Percentiles rank a stretch among this genome's conserved stretches.
These are phyloP conservation scores for Pachyrhynchus sulphureomaculatus DNA, from an alignment of 1,140 invertebrate species.

Conservation along the genomic window DNA sequence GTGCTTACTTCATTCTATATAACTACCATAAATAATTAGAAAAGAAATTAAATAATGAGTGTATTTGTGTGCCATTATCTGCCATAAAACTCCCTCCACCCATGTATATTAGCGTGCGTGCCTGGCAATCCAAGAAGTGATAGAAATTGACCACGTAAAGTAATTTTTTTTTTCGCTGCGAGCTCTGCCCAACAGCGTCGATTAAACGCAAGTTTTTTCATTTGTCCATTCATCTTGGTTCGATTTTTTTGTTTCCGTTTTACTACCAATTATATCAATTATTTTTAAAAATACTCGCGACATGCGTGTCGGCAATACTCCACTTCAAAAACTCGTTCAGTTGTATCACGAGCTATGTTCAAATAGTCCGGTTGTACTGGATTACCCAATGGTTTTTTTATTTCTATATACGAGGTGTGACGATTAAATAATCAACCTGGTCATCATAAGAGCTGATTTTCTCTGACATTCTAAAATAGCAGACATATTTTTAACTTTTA, in stretches of 20 bases:
- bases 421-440: too few relatives aligned
- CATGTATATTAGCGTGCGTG: neutral
- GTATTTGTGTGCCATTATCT: too few relatives aligned
- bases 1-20: too few relatives aligned
- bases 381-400: too few relatives aligned
- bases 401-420: too few relatives aligned
- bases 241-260: neutral
- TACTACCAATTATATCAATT: constrained; percentile 2
- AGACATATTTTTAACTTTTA: too few relatives aligned
- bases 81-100: too few relatives aligned
- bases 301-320: neutral
- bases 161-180: neutral
- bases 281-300: neutral
- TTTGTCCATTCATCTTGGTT: neutral
- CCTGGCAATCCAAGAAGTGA: neutral
- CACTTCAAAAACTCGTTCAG: neutral
- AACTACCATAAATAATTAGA: too few relatives aligned
- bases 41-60: too few relatives aligned
- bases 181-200: neutral
- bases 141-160: constrained; percentile 2
- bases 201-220: neutral
- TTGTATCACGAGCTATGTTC: neutral
- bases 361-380: too few relatives aligned
- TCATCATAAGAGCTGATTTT: too few relatives aligned
- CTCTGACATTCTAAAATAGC: too few relatives aligned